phyloP scores from a whole-genome alignment of 2,888 invertebrate genomes.

The Pristionchus japonicus region DNA sequence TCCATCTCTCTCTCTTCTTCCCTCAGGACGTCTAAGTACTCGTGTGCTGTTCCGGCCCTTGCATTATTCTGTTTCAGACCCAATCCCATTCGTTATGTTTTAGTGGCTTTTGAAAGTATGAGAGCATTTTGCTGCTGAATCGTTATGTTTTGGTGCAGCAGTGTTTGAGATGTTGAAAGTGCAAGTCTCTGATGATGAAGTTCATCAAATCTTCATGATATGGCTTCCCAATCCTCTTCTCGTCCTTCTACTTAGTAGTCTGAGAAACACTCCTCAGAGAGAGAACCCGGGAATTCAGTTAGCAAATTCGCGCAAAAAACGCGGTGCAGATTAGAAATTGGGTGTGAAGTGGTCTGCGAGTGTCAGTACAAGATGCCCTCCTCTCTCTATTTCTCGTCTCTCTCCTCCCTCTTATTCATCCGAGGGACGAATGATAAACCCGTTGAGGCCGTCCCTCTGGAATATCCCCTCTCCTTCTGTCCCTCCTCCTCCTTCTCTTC shows the following conservation, averaged over 20 bases:
- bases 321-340: not conserved
- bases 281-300: not conserved
- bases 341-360: constrained; percentile 14
- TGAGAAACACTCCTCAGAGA: not conserved
- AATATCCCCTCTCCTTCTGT: not conserved
- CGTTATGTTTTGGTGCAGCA: too few relatives aligned
- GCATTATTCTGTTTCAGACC: not conserved
- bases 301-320: not conserved
- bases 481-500: constrained; percentile 7
- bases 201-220: not conserved
- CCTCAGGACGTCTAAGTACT: constrained; percentile 28
- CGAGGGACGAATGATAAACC: constrained; percentile 5
- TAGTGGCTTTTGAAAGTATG: not conserved
- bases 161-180: not conserved
- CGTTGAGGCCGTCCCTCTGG: constrained; percentile 20
- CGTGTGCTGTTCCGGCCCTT: constrained; percentile 1
- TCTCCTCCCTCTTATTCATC: constrained; percentile 10
- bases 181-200: not conserved
- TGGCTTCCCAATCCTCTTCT: not conserved
- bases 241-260: not conserved
- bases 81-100: not conserved
- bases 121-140: too few relatives aligned
- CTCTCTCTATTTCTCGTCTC: not conserved
- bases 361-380: not conserved
- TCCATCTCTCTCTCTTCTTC: not conserved